Percentiles rank a stretch among this genome's conserved stretches.
These are phyloP conservation scores for Taphrorychus bicolor DNA, from an alignment of 2,888 invertebrate species.

Conservation along the genomic window DNA sequence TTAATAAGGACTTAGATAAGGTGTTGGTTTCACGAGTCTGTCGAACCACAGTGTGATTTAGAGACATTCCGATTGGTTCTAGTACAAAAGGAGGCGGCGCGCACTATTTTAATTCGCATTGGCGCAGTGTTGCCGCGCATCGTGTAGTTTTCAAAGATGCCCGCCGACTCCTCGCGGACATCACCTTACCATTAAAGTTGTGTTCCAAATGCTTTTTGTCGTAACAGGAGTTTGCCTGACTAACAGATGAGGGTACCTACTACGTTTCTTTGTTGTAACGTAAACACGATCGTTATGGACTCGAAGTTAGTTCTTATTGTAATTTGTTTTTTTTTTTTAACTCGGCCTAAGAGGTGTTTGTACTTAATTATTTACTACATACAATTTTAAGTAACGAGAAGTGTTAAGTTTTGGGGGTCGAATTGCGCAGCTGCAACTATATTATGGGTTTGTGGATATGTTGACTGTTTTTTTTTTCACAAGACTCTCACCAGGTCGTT, in stretches of 20 bases:
- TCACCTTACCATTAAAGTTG: no score
- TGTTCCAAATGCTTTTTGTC: neutral
- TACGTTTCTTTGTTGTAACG: neutral
- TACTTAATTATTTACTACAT: conserved; percentile 8
- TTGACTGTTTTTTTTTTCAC: neutral
- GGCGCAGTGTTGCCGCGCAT: neutral
- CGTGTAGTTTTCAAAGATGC: neutral
- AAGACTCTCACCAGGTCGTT: neutral
- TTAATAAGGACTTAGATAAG: neutral
- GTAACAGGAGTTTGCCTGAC: conserved; percentile 15
- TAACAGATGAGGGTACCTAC: conserved; percentile 30
- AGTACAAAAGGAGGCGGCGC: no score
- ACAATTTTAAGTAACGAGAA: neutral
- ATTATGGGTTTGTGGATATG: neutral
- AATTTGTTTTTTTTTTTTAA: conserved; percentile 7
- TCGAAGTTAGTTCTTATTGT: no score
- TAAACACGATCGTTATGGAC: no score
- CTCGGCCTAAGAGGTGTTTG: neutral
- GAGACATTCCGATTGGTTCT: neutral
- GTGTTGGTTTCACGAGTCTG: neutral
- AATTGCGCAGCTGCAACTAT: neutral
- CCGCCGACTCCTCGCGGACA: neutral
- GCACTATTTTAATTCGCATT: no score
- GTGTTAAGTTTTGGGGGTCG: neutral
- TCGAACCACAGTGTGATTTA: neutral